Conservation (phyloP, 1,140 invertebrate genomes). For the Drosophila lacteicornis region DNA sequence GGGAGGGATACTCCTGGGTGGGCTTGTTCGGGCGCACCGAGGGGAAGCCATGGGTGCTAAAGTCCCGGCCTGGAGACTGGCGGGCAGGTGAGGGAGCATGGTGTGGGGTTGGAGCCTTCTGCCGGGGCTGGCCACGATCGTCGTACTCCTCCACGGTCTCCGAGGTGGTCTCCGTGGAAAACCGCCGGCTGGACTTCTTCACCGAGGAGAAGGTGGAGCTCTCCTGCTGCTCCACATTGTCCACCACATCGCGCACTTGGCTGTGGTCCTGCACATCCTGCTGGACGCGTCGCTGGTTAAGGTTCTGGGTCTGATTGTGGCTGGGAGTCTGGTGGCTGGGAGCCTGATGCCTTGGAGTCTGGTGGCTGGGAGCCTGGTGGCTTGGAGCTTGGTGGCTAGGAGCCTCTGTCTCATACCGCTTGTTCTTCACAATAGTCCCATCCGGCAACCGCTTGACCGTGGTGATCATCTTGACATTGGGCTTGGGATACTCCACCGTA, state of each 20-base stretch:
- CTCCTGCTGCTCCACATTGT: constrained; percentile 69
- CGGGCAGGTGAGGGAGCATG: constrained; percentile 30
- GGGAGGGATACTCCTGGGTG: constrained; percentile 71
- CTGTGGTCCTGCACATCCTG: constrained; percentile 44
- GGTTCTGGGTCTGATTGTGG: constrained; percentile 24
- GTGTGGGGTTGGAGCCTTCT: constrained; percentile 17
- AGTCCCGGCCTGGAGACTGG: constrained; percentile 46
- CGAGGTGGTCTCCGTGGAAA: constrained; percentile 78
- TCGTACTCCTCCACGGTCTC: constrained; percentile 75
- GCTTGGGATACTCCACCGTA: constrained; percentile 87
- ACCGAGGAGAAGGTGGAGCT: constrained; percentile 58
- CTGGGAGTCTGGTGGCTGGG: no score
- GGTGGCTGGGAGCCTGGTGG: constrained; percentile 23
- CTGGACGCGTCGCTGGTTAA: constrained; percentile 38
- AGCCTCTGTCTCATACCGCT: constrained; percentile 87
- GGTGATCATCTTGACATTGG: constrained; percentile 87
- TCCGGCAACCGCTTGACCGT: constrained; percentile 88
- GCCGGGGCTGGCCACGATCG: constrained; percentile 45
- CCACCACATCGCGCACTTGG: constrained; percentile 58
- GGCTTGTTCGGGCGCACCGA: constrained; percentile 77
- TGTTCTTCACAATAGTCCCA: constrained; percentile 88
- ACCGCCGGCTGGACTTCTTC: constrained; percentile 77
- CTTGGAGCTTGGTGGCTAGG: constrained; percentile 11
- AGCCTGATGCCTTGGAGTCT: constrained; percentile 5
- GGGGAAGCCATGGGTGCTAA: constrained; percentile 80